Percentiles rank a stretch among this genome's conserved stretches.
Conservation (phyloP, 2,797 vertebrate genomes). For the Platyrinchus mystaceus region DNA sequence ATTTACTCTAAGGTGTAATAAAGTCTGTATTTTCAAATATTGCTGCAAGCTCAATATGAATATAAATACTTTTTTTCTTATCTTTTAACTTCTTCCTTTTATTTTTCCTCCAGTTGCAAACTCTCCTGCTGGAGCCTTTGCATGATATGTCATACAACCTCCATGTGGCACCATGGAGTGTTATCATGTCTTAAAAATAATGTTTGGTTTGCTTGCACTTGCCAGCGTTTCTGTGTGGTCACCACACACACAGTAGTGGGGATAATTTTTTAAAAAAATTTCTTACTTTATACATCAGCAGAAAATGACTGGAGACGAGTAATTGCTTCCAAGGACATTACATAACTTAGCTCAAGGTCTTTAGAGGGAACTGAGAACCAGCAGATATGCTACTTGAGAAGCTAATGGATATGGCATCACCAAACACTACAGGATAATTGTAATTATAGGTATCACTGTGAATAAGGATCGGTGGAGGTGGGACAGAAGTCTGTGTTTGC, state of each 20-base stretch:
- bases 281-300: not conserved
- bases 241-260: not conserved
- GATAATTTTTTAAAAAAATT: rapidly evolving
- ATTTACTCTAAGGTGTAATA: not conserved
- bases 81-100: not conserved
- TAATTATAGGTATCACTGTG: not conserved
- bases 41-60: not conserved
- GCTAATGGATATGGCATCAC: not conserved
- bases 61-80: not conserved
- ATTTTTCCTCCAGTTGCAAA: not conserved
- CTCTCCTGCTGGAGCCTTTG: not conserved
- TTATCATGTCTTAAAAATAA: not conserved
- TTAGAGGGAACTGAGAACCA: not conserved
- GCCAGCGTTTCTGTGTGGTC: not conserved
- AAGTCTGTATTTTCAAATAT: not conserved
- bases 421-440: not conserved
- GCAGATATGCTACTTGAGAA: not conserved
- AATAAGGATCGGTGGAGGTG: not conserved
- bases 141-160: not conserved
- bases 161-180: rapidly evolving
- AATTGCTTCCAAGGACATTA: not conserved
- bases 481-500: not conserved
- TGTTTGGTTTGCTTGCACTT: not conserved
- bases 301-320: not conserved
- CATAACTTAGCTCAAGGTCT: not conserved